Evolutionary conservation across 2,113 vertebrate species (phyloP).

Genomic region (Vulpes lagopus): DNA sequence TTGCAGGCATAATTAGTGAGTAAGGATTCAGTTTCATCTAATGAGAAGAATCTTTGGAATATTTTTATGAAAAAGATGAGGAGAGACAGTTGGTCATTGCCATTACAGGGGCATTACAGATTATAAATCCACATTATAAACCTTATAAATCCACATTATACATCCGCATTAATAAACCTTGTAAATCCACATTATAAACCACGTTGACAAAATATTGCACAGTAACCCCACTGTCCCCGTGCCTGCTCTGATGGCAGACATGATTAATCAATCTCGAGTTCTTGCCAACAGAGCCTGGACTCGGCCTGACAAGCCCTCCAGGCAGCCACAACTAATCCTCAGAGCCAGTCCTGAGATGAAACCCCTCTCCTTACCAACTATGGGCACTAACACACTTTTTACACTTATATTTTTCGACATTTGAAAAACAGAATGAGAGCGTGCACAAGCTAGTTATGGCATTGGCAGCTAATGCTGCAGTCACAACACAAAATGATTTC

Average conservation of each 20-base stretch:
- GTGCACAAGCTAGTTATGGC: background rate
- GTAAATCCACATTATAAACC: background rate
- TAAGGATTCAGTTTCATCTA: background rate
- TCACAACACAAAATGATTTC: constrained; percentile 76
- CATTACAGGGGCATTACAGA: background rate
- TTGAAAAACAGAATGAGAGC: background rate
- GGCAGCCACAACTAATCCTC: background rate
- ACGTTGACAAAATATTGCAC: too few relatives aligned
- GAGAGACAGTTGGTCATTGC: background rate
- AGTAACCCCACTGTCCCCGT: accelerated
- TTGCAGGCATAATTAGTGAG: background rate
- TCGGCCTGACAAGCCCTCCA: background rate
- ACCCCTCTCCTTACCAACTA: background rate
- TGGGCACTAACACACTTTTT: background rate
- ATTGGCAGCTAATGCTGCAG: background rate
- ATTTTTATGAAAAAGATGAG: background rate
- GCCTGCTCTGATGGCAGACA: background rate
- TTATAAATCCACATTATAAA: background rate
- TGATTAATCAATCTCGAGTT: background rate
- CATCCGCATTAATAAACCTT: background rate
- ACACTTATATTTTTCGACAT: background rate
- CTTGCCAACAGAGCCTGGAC: background rate
- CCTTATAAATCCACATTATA: background rate
- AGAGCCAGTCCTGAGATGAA: background rate
- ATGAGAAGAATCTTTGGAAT: background rate